Evolutionary conservation across 1,140 invertebrate species (phyloP), one percentile per base, ranked within the genome.

Genomic region (Saccostrea cuccullata): DNA sequence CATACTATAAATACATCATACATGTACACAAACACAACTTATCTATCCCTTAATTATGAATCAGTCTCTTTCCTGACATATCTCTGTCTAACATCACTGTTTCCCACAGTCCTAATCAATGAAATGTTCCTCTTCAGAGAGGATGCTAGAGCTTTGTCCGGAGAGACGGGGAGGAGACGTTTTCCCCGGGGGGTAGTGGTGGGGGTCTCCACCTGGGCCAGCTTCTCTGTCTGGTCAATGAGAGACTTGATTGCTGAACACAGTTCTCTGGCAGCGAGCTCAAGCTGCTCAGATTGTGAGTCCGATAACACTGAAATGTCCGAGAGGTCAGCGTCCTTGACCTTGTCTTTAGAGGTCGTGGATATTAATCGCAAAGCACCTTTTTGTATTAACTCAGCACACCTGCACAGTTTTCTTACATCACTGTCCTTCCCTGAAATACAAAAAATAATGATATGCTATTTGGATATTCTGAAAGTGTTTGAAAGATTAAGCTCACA

Each of bases 311-410:
- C 88, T 0, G 91, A 91, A 56, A 90, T 56, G 56, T 91, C 90
- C 47, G 90, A 86, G 0, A 86, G 84, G 15, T 91, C 90, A 6
- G 77, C 85, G 11, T 84, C 5, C 17, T 67, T 85, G 11, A 84
- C 67, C 13, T 86, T 73, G 64, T 90, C 90, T n/a, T 83, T 89
- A 23, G 23, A 86, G 20, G 91, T 89, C 6, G 87, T 89, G 23
- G 77, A 86, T 2, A 92, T 84, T 55, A 94, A 85, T 26, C 90
- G 91, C n/a, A 55, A 88, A 2, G 93, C 83, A 26, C 89, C 86
- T 77, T 91, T 92, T 60, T 91, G 90, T 36, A 94, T 90, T 84
- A 93, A 88, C 82, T 93, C 93, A 12, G 91, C 91, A 91, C 90
- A 92, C 30, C 90, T 88, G 64, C 90, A 88, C 26, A 94, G 17